phyloP scores from a whole-genome alignment of 1,140 invertebrate genomes.

The Metopolophium dirhodum region DNA sequence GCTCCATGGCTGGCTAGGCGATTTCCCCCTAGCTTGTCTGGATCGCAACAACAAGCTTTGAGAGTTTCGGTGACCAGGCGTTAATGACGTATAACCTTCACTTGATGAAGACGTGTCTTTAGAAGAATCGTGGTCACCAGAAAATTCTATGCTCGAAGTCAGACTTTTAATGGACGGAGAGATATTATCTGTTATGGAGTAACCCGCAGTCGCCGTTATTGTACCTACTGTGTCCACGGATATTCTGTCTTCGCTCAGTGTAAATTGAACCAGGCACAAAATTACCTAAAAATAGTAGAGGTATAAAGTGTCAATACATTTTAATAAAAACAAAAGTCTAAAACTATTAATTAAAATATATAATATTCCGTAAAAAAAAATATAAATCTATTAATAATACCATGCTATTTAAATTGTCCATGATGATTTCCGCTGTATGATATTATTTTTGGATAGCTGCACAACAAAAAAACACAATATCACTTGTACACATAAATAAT shows the following conservation, averaged over 20 bases:
- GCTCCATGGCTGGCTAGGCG: conserved; percentile 2
- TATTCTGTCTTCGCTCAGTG: conserved; percentile 16
- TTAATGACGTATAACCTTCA: neutral
- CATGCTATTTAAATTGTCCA: neutral
- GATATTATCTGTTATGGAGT: conserved; percentile 16
- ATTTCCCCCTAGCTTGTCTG: conserved; percentile 40
- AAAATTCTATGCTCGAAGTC: neutral
- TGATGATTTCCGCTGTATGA: neutral
- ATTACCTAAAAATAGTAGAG: conserved; percentile 1
- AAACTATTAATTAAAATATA: neutral
- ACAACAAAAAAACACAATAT: neutral
- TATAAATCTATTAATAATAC: neutral
- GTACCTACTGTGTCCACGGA: conserved; percentile 41
- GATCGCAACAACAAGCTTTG: conserved; percentile 20
- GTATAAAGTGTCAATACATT: neutral
- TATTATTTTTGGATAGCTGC: neutral
- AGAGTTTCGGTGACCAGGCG: neutral
- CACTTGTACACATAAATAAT: neutral
- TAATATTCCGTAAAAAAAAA: neutral
- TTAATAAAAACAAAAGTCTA: neutral
- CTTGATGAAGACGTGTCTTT: neutral
- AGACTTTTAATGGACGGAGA: neutral
- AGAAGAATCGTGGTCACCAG: neutral
- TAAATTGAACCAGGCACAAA: neutral
- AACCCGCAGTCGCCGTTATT: conserved; percentile 33